These are phyloP conservation scores for Oryzias javanicus DNA, from an alignment of 2,113 vertebrate species.

Conservation along the genomic window DNA sequence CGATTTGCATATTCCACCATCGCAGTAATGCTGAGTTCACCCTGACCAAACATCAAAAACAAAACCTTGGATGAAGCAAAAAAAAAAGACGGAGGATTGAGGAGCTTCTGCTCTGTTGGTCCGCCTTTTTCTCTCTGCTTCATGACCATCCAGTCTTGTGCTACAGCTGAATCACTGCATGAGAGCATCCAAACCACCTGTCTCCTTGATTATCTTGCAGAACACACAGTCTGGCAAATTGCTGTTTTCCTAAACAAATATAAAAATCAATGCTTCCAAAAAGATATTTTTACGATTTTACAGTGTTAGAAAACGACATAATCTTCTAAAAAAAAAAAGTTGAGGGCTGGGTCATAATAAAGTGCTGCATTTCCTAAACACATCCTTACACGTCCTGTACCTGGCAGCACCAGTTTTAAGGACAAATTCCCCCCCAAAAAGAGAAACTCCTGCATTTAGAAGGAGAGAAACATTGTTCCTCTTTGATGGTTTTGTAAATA, in stretches of 20 bases:
- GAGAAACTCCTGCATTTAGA: slow-evolving; percentile 33
- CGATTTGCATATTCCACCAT: slow-evolving; percentile 80
- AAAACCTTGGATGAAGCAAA: slow-evolving; percentile 15
- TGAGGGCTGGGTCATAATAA: slow-evolving; percentile 24
- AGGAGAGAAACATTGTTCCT: slow-evolving; percentile 76
- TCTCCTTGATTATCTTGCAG: slow-evolving; percentile 50
- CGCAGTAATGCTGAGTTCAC: slow-evolving; percentile 64
- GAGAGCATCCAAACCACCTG: slow-evolving; percentile 66
- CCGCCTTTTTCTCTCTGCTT: slow-evolving; percentile 20
- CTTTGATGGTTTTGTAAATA: slow-evolving; percentile 82
- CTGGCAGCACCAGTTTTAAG: slow-evolving; percentile 19
- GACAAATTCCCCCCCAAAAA: slow-evolving; percentile 17
- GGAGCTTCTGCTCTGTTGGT: slow-evolving; percentile 43
- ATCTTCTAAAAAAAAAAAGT: slow-evolving; percentile 24
- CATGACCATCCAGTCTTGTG: slow-evolving; percentile 44
- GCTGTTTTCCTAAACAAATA: slow-evolving; percentile 31
- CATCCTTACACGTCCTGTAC: slow-evolving; percentile 14
- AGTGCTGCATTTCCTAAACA: slow-evolving; percentile 31
- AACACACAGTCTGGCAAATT: slow-evolving; percentile 36
- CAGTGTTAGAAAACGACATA: not conserved
- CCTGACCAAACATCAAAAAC: slow-evolving; percentile 44
- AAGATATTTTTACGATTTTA: slow-evolving; percentile 24
- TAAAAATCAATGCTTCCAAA: slow-evolving; percentile 28
- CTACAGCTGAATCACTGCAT: slow-evolving; percentile 66
- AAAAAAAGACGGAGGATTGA: slow-evolving; percentile 42